Conservation (phyloP, 1,140 invertebrate genomes). For the Armadillidium nasatum region DNA sequence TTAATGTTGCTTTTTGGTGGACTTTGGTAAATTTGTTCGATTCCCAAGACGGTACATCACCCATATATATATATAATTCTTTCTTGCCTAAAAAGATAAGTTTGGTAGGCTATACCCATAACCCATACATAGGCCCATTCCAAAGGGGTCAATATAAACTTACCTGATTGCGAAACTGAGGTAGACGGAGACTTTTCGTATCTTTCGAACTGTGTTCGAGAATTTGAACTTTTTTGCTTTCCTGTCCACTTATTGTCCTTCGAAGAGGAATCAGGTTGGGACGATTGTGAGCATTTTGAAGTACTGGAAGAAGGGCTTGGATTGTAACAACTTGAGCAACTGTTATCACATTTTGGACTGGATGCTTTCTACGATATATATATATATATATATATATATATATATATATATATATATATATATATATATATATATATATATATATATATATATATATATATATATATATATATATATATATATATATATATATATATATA, state of each 20-base stretch:
- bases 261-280: neutral
- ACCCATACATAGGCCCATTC: too few species aligned
- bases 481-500: conserved; percentile 2
- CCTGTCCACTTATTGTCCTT: neutral
- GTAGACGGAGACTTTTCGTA: neutral
- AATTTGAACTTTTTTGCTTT: neutral
- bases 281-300: neutral
- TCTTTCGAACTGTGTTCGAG: neutral
- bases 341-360: conserved; percentile 10
- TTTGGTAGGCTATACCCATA: too few species aligned
- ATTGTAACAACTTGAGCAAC: conserved; percentile 2
- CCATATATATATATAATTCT: too few species aligned
- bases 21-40: too few species aligned
- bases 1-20: too few species aligned
- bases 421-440: conserved; percentile 13
- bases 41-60: too few species aligned
- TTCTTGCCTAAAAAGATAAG: too few species aligned
- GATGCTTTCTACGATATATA: neutral
- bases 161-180: neutral
- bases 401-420: neutral
- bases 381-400: too few species aligned
- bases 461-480: conserved; percentile 17
- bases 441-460: conserved; percentile 16
- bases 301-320: neutral
- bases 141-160: too few species aligned